A percentile compares a stretch with the other conserved stretches of the same genome.
Conservation (phyloP, 2,888 invertebrate genomes). For the Eudemis profundana region DNA sequence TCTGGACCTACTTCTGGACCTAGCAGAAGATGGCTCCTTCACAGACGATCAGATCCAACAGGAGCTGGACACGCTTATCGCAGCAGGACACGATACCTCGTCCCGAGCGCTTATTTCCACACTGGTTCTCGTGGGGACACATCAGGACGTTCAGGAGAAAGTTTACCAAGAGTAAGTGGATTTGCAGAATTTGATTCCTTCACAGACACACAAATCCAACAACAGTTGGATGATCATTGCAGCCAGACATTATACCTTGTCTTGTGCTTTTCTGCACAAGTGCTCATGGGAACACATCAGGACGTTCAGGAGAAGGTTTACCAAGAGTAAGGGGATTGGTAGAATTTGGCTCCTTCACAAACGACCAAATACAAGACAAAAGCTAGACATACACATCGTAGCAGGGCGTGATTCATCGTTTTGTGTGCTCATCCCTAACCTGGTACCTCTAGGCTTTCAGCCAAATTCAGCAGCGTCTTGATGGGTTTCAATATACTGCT, state of each 20-base stretch:
- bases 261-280: slow-evolving; percentile 52
- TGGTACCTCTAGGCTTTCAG: too few relatives aligned
- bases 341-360: slow-evolving; percentile 61
- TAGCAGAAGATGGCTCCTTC: slow-evolving; percentile 60
- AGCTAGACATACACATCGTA: slow-evolving; percentile 75
- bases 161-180: slow-evolving; percentile 51
- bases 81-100: slow-evolving; percentile 69
- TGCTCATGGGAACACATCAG: slow-evolving; percentile 56
- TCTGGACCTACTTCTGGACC: slow-evolving; percentile 69
- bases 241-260: slow-evolving; percentile 67
- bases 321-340: slow-evolving; percentile 53
- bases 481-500: too few relatives aligned
- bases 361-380: slow-evolving; percentile 72
- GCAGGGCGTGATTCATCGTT: slow-evolving; percentile 67
- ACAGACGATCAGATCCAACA: slow-evolving; percentile 72
- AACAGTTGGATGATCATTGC: slow-evolving; percentile 78
- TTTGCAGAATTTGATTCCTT: slow-evolving; percentile 60
- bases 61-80: slow-evolving; percentile 76
- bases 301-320: slow-evolving; percentile 59
- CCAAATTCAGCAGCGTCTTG: too few relatives aligned
- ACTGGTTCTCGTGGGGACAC: slow-evolving; percentile 55
- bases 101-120: slow-evolving; percentile 52
- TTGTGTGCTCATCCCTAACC: too few relatives aligned
- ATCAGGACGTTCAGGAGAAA: slow-evolving; percentile 59
- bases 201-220: slow-evolving; percentile 69